Percentiles rank a stretch among this genome's conserved stretches.
These are phyloP conservation scores for Strongylocentrotus purpuratus DNA, from an alignment of 35 echinoderm and acorn worm species.

Conservation along the genomic window DNA sequence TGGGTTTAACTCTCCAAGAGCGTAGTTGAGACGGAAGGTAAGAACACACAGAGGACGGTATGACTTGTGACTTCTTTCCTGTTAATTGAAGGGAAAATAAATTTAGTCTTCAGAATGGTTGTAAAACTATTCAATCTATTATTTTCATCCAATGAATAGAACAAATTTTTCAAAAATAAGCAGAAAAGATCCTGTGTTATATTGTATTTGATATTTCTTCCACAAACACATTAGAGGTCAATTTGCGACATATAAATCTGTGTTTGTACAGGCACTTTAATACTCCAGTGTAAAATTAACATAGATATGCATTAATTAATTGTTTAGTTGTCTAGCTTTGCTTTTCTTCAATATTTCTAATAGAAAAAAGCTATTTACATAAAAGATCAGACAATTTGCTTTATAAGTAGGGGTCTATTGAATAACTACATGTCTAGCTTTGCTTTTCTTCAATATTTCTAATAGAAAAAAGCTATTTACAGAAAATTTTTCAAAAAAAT, in stretches of 20 bases:
- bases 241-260: background rate
- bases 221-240: background rate
- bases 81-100: conserved; percentile 25
- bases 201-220: background rate
- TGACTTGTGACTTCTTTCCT: conserved; percentile 93
- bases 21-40: conserved; percentile 79
- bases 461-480: background rate
- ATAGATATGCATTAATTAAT: too few relatives aligned
- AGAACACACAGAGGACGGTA: conserved; percentile 83
- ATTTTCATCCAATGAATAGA: too few relatives aligned
- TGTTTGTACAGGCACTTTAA: too few relatives aligned
- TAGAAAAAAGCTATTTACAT: background rate
- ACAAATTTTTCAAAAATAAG: background rate
- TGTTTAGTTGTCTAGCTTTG: too few relatives aligned
- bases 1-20: conserved; percentile 67
- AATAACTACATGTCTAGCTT: too few relatives aligned
- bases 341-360: too few relatives aligned
- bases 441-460: too few relatives aligned
- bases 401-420: background rate
- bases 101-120: too few relatives aligned
- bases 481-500: background rate
- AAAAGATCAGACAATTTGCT: background rate
- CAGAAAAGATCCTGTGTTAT: background rate
- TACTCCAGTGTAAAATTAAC: too few relatives aligned
- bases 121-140: too few relatives aligned